phyloP scores from a whole-genome alignment of 1,140 invertebrate genomes.

The Leptopilina boulardi region DNA sequence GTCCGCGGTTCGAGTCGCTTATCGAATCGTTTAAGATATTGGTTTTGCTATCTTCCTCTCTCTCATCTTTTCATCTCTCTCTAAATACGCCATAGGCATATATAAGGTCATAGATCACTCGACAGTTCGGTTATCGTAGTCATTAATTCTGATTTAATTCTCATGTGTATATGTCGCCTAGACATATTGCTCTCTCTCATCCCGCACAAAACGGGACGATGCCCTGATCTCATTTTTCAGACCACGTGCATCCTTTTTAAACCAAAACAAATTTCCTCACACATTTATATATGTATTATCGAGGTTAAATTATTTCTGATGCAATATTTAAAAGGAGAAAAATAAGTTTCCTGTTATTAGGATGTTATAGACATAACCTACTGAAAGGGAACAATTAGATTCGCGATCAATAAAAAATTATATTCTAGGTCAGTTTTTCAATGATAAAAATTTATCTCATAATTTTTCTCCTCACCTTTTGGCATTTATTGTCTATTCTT shows the following conservation, averaged over 20 bases:
- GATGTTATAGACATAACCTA: too few relatives aligned
- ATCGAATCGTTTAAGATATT: conserved; percentile 23
- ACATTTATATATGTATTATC: not conserved
- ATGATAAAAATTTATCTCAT: conserved; percentile 2
- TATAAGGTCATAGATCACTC: conserved; percentile 21
- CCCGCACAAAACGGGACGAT: conserved; percentile 17
- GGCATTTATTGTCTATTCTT: not conserved
- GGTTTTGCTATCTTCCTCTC: not conserved
- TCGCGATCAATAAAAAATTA: not conserved
- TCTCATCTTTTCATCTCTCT: conserved; percentile 6
- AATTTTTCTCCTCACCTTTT: not conserved
- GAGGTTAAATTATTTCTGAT: conserved; percentile 3
- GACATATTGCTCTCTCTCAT: not conserved
- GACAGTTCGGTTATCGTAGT: conserved; percentile 8
- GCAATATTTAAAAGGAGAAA: not conserved
- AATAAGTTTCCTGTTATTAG: too few relatives aligned
- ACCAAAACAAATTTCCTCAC: not conserved
- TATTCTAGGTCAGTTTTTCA: conserved; percentile 6
- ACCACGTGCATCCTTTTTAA: conserved; percentile 11
- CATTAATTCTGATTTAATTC: conserved; percentile 28
- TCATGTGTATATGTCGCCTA: conserved; percentile 18
- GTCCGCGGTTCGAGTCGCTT: conserved; percentile 21
- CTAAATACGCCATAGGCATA: not conserved
- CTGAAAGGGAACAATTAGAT: too few relatives aligned
- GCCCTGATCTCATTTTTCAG: conserved; percentile 23